Base-by-base conservation (phyloP, 1,140 invertebrate species). In the Tetramorium alpestre region DNA sequence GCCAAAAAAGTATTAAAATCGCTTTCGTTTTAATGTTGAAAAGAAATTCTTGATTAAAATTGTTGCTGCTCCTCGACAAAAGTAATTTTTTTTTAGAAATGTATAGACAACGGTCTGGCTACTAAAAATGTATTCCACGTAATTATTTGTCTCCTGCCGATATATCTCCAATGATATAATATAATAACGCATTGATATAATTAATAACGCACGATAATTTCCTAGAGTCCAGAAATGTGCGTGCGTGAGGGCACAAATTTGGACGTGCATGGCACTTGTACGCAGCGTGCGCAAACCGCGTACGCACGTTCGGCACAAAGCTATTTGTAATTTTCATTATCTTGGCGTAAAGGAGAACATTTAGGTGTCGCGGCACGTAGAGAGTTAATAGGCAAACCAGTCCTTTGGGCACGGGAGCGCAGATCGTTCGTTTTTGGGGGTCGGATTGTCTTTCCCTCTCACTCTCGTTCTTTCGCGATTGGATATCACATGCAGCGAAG, bases 271-370 rank as follows among this genome's bases (percentile, higher is more conserved):
- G 41, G 25, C 47, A 6, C n/a, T 62, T 28, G 38, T 49, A 69
- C 47, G 8, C 54, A n/a, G 25, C 62, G 51, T 65, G 54, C 54
- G 62, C 69, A 70, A 72, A 70, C 64, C 33, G 54, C 54, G 89
- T 89, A 92, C 91, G 91, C 91, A 92, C 91, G 92, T 91, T 92
- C 92, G 89, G 81, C 92, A 92, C 92, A 84, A 87, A 92, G 92
- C 93, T 93, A 95, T 95, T 95, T 95, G 95, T 95, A 95, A 95
- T 95, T 95, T 95, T 95, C 94, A 95, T 95, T 95, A 95, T 95
- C 94, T 95, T 91, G 84, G 91, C 91, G 93, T 92, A 93, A 95
- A 95, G 92, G 90, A 86, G 91, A 89, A 92, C 94, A 95, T 95
- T 95, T 93, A 94, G 92, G 88, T 93, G 93, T 92, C 92, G 77